Conservation (phyloP, 2,113 vertebrate genomes). For the Pterocles orientalis region DNA sequence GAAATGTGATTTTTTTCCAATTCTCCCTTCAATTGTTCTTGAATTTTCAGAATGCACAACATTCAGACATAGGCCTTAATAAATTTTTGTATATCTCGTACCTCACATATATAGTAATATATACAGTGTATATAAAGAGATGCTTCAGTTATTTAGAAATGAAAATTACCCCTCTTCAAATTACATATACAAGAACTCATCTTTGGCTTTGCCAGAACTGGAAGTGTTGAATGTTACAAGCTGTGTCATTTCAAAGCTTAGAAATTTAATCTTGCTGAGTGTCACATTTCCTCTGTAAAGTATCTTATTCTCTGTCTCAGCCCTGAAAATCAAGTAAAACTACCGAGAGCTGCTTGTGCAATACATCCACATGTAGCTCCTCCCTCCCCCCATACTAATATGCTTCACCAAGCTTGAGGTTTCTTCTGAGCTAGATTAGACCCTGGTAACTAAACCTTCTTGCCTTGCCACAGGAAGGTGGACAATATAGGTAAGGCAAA, state of each 20-base stretch:
- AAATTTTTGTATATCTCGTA: not conserved
- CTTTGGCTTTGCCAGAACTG: not conserved
- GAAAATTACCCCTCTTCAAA: not conserved
- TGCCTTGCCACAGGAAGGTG: not conserved
- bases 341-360: rapidly evolving
- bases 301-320: not conserved
- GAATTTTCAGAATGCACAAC: not conserved
- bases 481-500: not conserved
- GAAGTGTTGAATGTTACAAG: not conserved
- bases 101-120: not conserved
- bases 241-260: not conserved
- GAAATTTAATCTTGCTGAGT: not conserved
- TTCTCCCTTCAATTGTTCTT: not conserved
- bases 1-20: not conserved
- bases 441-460: not conserved
- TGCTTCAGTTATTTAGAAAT: not conserved
- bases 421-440: not conserved
- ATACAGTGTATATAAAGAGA: not conserved
- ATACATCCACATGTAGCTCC: too few relatives aligned
- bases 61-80: constrained; percentile 22
- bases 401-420: not conserved
- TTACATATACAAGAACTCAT: not conserved
- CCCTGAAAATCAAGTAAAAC: not conserved
- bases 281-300: not conserved
- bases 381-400: too few relatives aligned